Evolutionary conservation across 2,888 invertebrate genomes (phyloP), one percentile per base, ranked within the genome.

Genomic region (Agonopterix alstromeriana): DNA sequence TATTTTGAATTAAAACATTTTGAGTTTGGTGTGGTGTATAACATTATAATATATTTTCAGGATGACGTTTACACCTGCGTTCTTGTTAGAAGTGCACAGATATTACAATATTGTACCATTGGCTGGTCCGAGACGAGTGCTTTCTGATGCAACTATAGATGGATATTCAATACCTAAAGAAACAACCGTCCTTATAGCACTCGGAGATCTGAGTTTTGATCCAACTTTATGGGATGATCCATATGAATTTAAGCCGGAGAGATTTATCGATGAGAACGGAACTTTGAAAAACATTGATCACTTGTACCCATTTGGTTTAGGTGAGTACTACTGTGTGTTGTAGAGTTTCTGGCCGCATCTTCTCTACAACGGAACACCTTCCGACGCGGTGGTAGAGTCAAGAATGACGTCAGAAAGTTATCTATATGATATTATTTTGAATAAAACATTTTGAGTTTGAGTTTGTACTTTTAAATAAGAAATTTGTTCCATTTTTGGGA

Each of bases 241-340:
- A 0, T 63, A 87, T n/a, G 73, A 77, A 51, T 92, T 93, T 65
- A 79, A 82, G 35, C 93, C 93, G 0, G 90, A 92, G 64, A 85
- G 93, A 71, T 93, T 93, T 77, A 80, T 93, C 45, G 85, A 91
- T 56, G 78, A 84, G 9, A 64, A 76, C 12, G 92, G 91, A 12
- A 74, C 73, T 57, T 72, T 91, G 49, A 82, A 82, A 55, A 86
- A 83, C 55, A 85, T 90, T 47, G 91, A 90, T 55, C 80, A 90
- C 57, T 87, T 91, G 61, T 89, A 92, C 50, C 90, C 91, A 8
- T 94, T 94, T 64, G 94, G 94, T 52, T 77, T 90, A 67, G 94
- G 94, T 93, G 73, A 69, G 74, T 70, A n/a, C n/a, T n/a, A n/a
- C n/a, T n/a, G n/a, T n/a, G n/a, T n/a, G n/a, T n/a, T n/a, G n/a